Evolutionary conservation across 1,140 invertebrate genomes (phyloP).

Genomic region (Anagrus nilaparvatae): DNA sequence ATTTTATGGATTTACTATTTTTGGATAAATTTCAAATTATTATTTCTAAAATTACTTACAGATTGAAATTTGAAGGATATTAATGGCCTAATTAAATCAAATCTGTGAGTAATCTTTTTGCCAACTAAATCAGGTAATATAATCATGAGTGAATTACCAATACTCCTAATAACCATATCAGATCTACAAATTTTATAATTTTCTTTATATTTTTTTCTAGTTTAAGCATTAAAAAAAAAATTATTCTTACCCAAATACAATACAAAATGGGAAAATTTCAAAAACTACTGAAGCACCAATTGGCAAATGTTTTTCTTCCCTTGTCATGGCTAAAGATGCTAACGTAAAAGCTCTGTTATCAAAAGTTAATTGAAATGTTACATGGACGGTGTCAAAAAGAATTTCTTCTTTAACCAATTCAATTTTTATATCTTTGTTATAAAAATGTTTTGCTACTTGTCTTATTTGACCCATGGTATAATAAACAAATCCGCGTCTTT

Average conservation of each 20-base stretch:
- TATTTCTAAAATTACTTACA: slow-evolving; percentile 52
- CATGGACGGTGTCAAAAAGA: slow-evolving; percentile 82
- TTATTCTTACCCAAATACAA: slow-evolving; percentile 75
- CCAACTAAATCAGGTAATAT: slow-evolving; percentile 78
- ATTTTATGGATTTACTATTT: slow-evolving; percentile 3
- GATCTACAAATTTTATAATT: slow-evolving; percentile 47
- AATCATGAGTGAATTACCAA: slow-evolving; percentile 85
- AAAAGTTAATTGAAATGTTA: slow-evolving; percentile 87
- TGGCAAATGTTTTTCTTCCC: slow-evolving; percentile 76
- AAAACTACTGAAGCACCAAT: slow-evolving; percentile 83
- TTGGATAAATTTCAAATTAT: too few relatives aligned
- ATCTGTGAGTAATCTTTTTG: slow-evolving; percentile 83
- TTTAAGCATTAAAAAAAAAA: not conserved
- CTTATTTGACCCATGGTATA: slow-evolving; percentile 96
- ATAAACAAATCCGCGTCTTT: slow-evolving; percentile 84
- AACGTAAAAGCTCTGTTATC: slow-evolving; percentile 83
- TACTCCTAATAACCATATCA: slow-evolving; percentile 80
- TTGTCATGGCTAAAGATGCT: slow-evolving; percentile 67
- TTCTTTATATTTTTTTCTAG: not conserved
- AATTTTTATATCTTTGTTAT: slow-evolving; percentile 86
- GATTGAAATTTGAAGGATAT: slow-evolving; percentile 90
- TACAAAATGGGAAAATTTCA: slow-evolving; percentile 96
- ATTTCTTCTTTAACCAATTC: slow-evolving; percentile 78
- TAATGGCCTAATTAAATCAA: slow-evolving; percentile 79
- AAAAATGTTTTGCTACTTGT: slow-evolving; percentile 83